phyloP scores from a whole-genome alignment of 1,140 invertebrate species.

The Drosophila biarmipes region DNA sequence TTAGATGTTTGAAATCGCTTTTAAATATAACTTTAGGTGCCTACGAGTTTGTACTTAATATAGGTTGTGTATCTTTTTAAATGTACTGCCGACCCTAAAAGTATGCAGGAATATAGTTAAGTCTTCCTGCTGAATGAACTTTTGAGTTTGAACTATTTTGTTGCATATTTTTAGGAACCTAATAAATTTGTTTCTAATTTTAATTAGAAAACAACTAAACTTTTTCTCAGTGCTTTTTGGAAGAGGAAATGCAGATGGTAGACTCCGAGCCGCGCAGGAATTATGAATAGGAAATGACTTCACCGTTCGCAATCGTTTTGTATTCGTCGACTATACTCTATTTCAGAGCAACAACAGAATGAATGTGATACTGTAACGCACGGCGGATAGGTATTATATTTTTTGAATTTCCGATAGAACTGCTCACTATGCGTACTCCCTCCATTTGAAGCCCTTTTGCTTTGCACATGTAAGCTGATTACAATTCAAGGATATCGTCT shows the following conservation, averaged over 20 bases:
- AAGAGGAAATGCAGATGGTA: not conserved
- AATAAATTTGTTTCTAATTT: not conserved
- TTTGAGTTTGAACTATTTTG: too few species aligned
- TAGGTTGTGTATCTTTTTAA: too few species aligned
- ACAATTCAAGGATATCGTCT: constrained; percentile 35
- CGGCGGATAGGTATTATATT: constrained; percentile 32
- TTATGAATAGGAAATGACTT: constrained; percentile 13
- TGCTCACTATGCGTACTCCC: constrained; percentile 12
- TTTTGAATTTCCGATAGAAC: constrained; percentile 23
- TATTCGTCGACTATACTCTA: constrained; percentile 1
- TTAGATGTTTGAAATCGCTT: too few species aligned
- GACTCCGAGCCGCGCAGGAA: not conserved
- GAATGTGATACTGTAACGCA: not conserved
- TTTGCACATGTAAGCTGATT: constrained; percentile 56
- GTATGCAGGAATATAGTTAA: too few species aligned
- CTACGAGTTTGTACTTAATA: too few species aligned
- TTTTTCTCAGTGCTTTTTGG: not conserved
- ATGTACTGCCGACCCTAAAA: too few species aligned
- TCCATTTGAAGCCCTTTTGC: constrained; percentile 20
- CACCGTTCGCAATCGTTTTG: constrained; percentile 1
- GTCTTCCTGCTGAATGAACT: too few species aligned
- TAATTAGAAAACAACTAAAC: not conserved
- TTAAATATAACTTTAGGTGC: too few species aligned
- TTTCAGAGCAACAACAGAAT: not conserved
- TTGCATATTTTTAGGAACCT: too few species aligned